Conservation (phyloP, 2,797 vertebrate genomes). For the Falco biarmicus region DNA sequence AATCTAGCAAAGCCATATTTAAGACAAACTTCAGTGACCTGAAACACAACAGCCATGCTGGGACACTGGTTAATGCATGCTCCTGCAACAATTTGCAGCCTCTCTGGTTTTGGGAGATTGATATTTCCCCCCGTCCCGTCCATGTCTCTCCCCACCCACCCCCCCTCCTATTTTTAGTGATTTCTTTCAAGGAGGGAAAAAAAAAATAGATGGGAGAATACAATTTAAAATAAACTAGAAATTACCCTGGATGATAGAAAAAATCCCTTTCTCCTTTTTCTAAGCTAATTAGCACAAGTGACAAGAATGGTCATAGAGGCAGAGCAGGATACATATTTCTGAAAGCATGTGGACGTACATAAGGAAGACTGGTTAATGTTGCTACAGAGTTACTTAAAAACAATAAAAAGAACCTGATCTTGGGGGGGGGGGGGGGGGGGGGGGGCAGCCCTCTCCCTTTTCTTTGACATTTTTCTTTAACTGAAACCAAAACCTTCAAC, state of each 20-base stretch:
- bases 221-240: background rate
- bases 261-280: background rate
- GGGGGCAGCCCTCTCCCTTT: fast-evolving
- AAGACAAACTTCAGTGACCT: background rate
- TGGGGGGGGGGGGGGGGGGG: background rate
- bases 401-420: background rate
- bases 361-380: background rate
- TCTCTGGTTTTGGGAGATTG: background rate
- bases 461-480: background rate
- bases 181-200: background rate
- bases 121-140: no score
- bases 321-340: background rate
- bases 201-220: background rate
- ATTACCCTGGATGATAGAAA: background rate
- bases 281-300: background rate
- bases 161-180: background rate
- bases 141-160: no score
- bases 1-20: background rate
- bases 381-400: background rate
- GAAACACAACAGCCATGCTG: background rate
- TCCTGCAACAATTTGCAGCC: background rate
- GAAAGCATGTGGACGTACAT: background rate
- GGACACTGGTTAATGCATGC: background rate
- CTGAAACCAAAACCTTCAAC: background rate
- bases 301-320: background rate